Conservation (phyloP, 2,888 invertebrate species). For the Mesorhabditis belari region DNA sequence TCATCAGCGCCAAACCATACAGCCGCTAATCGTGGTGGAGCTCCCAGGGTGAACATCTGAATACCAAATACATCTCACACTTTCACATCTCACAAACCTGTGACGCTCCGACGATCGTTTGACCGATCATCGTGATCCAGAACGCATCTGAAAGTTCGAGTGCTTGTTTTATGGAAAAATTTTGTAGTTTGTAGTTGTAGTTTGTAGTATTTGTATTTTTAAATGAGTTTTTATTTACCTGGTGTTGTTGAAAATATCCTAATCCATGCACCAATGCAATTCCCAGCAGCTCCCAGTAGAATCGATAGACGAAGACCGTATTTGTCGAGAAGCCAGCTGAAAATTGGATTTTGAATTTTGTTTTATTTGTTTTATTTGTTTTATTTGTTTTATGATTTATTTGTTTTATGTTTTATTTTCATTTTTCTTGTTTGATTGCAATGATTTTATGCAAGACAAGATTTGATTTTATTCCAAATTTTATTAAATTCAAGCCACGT, state of each 20-base stretch:
- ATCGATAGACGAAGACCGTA: constrained; percentile 76
- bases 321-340: constrained; percentile 77
- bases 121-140: constrained; percentile 80
- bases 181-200: too few species aligned
- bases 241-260: constrained; percentile 73
- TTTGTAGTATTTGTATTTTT: too few species aligned
- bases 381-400: too few species aligned
- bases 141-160: constrained; percentile 64
- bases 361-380: too few species aligned
- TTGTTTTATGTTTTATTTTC: too few species aligned
- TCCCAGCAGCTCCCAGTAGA: constrained; percentile 75
- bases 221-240: too few species aligned
- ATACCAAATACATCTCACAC: background rate
- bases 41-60: constrained; percentile 36
- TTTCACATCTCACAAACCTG: constrained; percentile 17
- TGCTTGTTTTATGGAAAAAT: background rate
- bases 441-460: too few species aligned
- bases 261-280: constrained; percentile 71
- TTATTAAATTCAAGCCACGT: too few species aligned
- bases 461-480: too few species aligned
- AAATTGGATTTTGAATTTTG: too few species aligned
- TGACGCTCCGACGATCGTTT: constrained; percentile 70
- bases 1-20: constrained; percentile 89
- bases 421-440: too few species aligned
- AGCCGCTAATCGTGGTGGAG: constrained; percentile 79